Percentiles rank a stretch among this genome's conserved stretches.
These are phyloP conservation scores for Calidris pygmaea DNA, from an alignment of 2,113 vertebrate species.

Conservation along the genomic window DNA sequence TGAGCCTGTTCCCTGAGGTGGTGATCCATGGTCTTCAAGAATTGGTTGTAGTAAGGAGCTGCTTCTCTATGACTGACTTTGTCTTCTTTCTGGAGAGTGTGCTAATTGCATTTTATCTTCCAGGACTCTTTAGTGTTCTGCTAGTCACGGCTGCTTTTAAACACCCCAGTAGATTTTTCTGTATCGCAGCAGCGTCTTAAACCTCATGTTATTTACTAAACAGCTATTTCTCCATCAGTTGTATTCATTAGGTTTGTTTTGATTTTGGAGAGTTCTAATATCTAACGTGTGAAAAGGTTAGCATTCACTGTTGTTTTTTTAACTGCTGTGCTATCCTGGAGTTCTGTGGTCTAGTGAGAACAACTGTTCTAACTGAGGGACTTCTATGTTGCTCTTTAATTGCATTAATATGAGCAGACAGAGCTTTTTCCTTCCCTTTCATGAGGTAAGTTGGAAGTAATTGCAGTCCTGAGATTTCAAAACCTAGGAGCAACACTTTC, in stretches of 20 bases:
- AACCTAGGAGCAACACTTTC: not conserved
- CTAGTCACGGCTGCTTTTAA: not conserved
- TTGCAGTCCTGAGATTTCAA: not conserved
- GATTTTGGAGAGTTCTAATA: not conserved
- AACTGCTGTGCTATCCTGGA: not conserved
- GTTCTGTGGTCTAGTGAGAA: not conserved
- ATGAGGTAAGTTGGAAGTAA: not conserved
- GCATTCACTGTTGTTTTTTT: not conserved
- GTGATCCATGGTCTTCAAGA: not conserved
- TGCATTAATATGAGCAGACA: not conserved
- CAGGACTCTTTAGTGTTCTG: not conserved
- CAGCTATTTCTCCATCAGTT: not conserved
- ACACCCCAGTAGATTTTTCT: not conserved
- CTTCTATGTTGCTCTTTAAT: not conserved
- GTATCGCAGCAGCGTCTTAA: not conserved
- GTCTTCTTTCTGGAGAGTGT: not conserved
- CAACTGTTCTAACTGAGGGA: not conserved
- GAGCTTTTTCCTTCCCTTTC: not conserved
- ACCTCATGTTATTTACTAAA: not conserved
- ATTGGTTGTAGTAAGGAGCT: not conserved
- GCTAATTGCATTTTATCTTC: not conserved
- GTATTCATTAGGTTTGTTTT: not conserved
- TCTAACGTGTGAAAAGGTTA: not conserved
- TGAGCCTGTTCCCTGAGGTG: not conserved
- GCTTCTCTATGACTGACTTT: not conserved